Evolutionary conservation across 1,140 invertebrate genomes (phyloP).

Genomic region (Carcinoscorpius rotundicauda): DNA sequence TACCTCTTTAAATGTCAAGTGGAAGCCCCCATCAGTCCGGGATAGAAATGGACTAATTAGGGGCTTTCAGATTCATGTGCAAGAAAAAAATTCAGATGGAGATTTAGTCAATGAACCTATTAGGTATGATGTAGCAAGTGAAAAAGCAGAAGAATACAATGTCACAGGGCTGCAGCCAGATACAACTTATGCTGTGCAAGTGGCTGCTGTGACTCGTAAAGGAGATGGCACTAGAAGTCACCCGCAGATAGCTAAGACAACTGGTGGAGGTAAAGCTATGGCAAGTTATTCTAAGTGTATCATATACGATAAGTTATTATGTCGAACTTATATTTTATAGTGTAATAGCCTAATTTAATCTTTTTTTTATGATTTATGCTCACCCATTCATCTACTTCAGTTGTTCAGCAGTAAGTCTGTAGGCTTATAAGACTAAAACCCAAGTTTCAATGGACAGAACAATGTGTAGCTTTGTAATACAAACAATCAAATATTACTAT

Average conservation of each 20-base stretch:
- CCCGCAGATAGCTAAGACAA: constrained; percentile 69
- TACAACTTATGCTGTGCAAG: constrained; percentile 63
- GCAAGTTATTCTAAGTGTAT: neutral
- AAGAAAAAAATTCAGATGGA: constrained; percentile 62
- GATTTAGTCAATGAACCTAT: constrained; percentile 27
- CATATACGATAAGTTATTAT: too few species aligned
- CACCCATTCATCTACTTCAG: too few species aligned
- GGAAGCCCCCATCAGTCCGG: constrained; percentile 77
- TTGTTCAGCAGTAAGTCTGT: too few species aligned
- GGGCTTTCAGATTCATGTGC: constrained; percentile 90
- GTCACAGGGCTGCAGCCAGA: constrained; percentile 85
- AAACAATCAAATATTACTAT: too few species aligned
- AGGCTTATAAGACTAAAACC: too few species aligned
- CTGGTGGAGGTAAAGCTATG: constrained; percentile 52
- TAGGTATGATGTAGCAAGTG: constrained; percentile 64
- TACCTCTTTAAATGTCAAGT: constrained; percentile 77
- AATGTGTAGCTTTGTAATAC: too few species aligned
- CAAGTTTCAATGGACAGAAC: too few species aligned
- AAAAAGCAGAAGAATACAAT: constrained; percentile 61
- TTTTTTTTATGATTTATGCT: too few species aligned
- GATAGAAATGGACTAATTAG: constrained; percentile 90
- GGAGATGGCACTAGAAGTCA: constrained; percentile 82
- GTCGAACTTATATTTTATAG: too few species aligned
- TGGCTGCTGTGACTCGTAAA: constrained; percentile 84
- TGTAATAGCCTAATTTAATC: too few species aligned